Evolutionary conservation across 1,140 invertebrate genomes (phyloP), one percentile per base, ranked within the genome.

Genomic region (Chlorops oryzae): DNA sequence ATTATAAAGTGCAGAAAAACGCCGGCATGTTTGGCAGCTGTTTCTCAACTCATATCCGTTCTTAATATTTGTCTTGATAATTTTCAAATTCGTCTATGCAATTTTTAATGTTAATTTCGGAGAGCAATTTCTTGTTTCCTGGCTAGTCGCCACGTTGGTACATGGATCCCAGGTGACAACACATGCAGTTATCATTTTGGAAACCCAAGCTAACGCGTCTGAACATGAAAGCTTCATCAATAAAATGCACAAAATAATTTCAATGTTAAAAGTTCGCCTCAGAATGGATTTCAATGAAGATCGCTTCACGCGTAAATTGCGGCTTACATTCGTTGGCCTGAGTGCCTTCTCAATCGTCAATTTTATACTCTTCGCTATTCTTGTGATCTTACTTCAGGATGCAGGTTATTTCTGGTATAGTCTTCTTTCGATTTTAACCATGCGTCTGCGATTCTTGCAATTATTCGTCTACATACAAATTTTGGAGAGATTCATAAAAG

Each of bases 371-470:
- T 45, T 51, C 7, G 50, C 20, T 25, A n/a, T 37, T 27, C 23
- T 27, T 35, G 28, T 32, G 13, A 15, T 21, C 4, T 15, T 38
- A 5, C 10, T 38, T 6, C 2, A 37, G 7, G 25, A 47, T 48
- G 9, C 21, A 6, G 51, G 35, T 6, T 54, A 54, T 21, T 50
- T 50, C 25, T 50, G 42, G 41, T 43, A 17, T 23, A 27, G 27
- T 23, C 9, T 54, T 13, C 34, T 44, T 10, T 35, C 47, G 5
- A 40, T 37, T 12, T 17, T 49, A 0, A 25, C 41, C 2, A 46
- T 46, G 32, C 52, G 52, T 25, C 13, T 50, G 17, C 47, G 52
- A 20, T 21, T 39, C 2, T 7, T 54, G 6, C 52, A 54, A 20
- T 15, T 54, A 21, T 21, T 50, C 17, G 18, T 45, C 1, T 54